phyloP scores from a whole-genome alignment of 1,140 invertebrate genomes.

The Drosophila sp. region DNA sequence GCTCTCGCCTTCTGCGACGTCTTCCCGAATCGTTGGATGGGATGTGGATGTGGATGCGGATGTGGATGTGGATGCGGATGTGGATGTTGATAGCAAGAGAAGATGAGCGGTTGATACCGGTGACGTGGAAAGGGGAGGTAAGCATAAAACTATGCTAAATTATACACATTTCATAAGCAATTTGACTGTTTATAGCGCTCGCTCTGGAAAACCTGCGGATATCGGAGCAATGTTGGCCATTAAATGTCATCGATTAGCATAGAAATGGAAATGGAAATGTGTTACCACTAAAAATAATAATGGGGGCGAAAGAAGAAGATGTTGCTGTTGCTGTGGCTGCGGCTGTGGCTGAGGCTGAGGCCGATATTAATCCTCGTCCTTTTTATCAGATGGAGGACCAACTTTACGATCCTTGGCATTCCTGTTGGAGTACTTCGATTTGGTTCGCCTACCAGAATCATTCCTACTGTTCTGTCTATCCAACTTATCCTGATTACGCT shows the following conservation, averaged over 20 bases:
- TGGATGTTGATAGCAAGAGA: too few species aligned
- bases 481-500: slow-evolving; percentile 5
- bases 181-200: not conserved
- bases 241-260: slow-evolving; percentile 10
- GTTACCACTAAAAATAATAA: not conserved
- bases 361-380: not conserved
- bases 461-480: not conserved
- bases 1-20: not conserved
- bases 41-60: too few species aligned
- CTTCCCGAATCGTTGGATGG: too few species aligned
- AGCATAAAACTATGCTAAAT: slow-evolving; percentile 15
- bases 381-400: not conserved
- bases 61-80: not conserved
- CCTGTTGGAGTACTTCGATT: not conserved
- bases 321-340: not conserved
- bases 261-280: slow-evolving; percentile 3
- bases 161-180: slow-evolving; percentile 10
- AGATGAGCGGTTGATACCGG: too few species aligned
- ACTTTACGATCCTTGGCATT: not conserved
- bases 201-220: not conserved
- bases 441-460: not conserved
- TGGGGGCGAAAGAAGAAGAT: not conserved
- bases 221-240: not conserved
- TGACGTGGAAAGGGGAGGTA: too few species aligned
- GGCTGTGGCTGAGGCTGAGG: not conserved